Conservation (phyloP, 2,888 invertebrate genomes). For the Thera obeliscata region DNA sequence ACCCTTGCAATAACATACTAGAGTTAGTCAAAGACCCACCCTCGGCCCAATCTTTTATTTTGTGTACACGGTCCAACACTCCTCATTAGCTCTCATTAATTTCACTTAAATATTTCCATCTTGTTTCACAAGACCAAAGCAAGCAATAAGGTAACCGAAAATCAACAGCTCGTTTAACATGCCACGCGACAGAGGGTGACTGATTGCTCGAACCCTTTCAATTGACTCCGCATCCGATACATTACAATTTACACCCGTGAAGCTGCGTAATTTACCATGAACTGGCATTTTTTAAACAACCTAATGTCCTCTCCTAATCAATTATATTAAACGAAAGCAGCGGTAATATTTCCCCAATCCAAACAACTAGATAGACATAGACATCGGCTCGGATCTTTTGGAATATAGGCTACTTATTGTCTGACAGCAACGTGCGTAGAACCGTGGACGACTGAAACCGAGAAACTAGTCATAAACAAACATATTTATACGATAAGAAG, state of each 20-base stretch:
- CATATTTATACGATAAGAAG: slow-evolving; percentile 58
- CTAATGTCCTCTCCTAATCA: slow-evolving; percentile 32
- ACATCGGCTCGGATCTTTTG: too few species aligned
- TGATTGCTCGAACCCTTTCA: slow-evolving; percentile 57
- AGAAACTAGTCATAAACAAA: slow-evolving; percentile 30
- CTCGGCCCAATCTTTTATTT: slow-evolving; percentile 3
- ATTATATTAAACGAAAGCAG: not conserved
- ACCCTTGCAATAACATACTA: not conserved
- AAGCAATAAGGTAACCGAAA: slow-evolving; percentile 55
- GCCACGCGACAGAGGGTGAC: slow-evolving; percentile 70
- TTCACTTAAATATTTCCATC: slow-evolving; percentile 34
- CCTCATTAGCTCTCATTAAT: slow-evolving; percentile 26
- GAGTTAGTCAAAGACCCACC: slow-evolving; percentile 2
- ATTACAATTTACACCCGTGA: slow-evolving; percentile 62
- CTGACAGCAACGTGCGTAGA: not conserved
- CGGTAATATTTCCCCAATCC: not conserved
- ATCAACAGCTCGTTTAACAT: slow-evolving; percentile 64
- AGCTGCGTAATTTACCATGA: slow-evolving; percentile 65
- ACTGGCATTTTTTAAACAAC: slow-evolving; percentile 53
- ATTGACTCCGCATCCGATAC: slow-evolving; percentile 55
- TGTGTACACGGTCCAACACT: not conserved
- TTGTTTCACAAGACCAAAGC: slow-evolving; percentile 52
- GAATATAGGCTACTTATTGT: not conserved
- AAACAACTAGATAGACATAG: too few species aligned
- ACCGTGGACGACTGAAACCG: too few species aligned